Percentiles rank a stretch among this genome's conserved stretches.
Conservation (phyloP, 2,113 vertebrate species). For the Sapayoa aenigma region DNA sequence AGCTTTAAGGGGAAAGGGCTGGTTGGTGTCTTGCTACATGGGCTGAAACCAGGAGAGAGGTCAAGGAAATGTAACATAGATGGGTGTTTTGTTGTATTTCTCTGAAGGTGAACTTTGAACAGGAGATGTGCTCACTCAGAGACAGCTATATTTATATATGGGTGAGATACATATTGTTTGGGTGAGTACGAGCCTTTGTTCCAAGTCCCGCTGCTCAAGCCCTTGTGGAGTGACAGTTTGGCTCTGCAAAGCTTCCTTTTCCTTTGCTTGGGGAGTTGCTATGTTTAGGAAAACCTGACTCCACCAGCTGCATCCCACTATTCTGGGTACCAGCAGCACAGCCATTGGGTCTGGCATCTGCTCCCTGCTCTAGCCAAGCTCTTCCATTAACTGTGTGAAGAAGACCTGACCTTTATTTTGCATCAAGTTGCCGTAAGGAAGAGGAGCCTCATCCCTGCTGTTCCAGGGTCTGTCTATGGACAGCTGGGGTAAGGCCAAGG, state of each 20-base stretch:
- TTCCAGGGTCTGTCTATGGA: background rate
- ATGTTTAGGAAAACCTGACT: background rate
- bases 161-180: background rate
- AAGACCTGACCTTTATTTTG: background rate
- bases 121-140: background rate
- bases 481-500: background rate
- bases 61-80: background rate
- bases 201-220: background rate
- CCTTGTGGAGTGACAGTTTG: background rate
- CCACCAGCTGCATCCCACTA: background rate
- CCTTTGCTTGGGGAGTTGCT: background rate
- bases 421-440: background rate
- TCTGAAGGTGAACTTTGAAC: slow-evolving; percentile 38
- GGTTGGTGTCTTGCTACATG: accelerated
- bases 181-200: slow-evolving; percentile 42
- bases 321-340: background rate
- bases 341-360: background rate
- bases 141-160: background rate
- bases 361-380: accelerated
- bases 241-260: slow-evolving; percentile 50
- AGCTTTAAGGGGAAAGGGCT: background rate
- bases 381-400: background rate
- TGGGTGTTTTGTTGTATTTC: background rate
- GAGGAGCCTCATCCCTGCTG: background rate
- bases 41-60: background rate